Evolutionary conservation across 1,140 invertebrate species (phyloP), one percentile per base, ranked within the genome.

Genomic region (Pseudomyrmex gracilis): DNA sequence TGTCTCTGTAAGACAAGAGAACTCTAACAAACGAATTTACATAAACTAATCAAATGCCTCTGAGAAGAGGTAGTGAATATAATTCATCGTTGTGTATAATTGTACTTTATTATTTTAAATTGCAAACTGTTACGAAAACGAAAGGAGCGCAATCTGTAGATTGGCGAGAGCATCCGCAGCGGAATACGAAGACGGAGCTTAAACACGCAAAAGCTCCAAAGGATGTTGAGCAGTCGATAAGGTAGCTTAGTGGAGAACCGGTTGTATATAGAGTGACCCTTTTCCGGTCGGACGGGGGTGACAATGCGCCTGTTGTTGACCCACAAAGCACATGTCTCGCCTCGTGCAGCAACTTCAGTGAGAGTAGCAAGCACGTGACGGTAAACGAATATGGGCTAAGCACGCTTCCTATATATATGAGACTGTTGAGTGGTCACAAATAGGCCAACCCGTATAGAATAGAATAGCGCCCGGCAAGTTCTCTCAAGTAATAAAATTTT

Each of bases 211-310:
- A 82, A 77, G 17, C 57, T 76, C 1, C n/a, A 24, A 51, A 4
- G 47, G 13, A 76, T 76, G 12, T 82, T 71, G 71, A 67, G 9
- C 71, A n/a, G 89, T 82, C 89, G 89, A 90, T 89, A 90, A 89
- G 20, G 84, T n/a, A 90, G 87, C 47, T 73, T 47, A 17, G 8
- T 63, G 51, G 34, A 51, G 49, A 51, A 13, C 49, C 53, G 51
- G 53, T 67, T 45, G 57, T 24, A 17, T 17, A 51, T 51, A 34
- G 34, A 34, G 34, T 34, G 34, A 34, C n/a, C 4, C 10, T 5
- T 9, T 58, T 77, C 57, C 45, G 57, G 55, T 84, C 22, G 13
- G 66, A 4, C 1, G 4, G 9, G 34, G 7, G 34, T 57, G 43
- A 67, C 49, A 57, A 76, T 43, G 17, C 51, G 34, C 8, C 58